phyloP scores from a whole-genome alignment of 2,797 vertebrate species.

The Leptatherina wallacei region DNA sequence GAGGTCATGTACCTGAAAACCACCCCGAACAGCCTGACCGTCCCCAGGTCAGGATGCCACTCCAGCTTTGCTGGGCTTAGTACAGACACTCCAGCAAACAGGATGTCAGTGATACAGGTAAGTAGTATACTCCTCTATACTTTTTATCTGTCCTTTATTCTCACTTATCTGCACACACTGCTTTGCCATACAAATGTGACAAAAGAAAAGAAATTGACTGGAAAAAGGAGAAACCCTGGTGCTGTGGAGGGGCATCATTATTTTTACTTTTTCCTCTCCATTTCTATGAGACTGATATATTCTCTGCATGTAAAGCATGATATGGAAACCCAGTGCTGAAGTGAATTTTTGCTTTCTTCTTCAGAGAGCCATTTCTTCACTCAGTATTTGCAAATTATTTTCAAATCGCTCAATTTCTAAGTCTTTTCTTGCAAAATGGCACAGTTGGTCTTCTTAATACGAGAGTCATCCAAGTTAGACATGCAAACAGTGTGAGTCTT shows the following conservation, averaged over 20 bases:
- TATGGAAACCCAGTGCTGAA: constrained; percentile 38
- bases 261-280: constrained; percentile 43
- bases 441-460: constrained; percentile 78
- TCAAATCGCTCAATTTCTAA: constrained; percentile 47
- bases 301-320: constrained; percentile 46
- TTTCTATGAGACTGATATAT: constrained; percentile 47
- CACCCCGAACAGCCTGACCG: constrained; percentile 96
- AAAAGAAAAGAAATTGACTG: constrained; percentile 66
- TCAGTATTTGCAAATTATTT: constrained; percentile 50
- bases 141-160: constrained; percentile 74
- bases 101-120: constrained; percentile 99
- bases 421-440: constrained; percentile 61
- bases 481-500: constrained; percentile 81
- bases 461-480: constrained; percentile 73
- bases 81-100: constrained; percentile 92
- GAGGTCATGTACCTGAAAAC: constrained; percentile 99
- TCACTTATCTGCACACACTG: constrained; percentile 67
- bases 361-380: constrained; percentile 12
- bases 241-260: constrained; percentile 60
- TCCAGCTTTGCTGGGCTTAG: constrained; percentile 97
- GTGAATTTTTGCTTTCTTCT: constrained; percentile 36
- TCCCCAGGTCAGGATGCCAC: constrained; percentile 97
- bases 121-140: constrained; percentile 73
- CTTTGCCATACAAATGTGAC: constrained; percentile 73
- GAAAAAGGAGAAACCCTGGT: constrained; percentile 59